These are phyloP conservation scores for Nothoprocta pentlandii DNA, from an alignment of 2,113 vertebrate species.

Conservation along the genomic window DNA sequence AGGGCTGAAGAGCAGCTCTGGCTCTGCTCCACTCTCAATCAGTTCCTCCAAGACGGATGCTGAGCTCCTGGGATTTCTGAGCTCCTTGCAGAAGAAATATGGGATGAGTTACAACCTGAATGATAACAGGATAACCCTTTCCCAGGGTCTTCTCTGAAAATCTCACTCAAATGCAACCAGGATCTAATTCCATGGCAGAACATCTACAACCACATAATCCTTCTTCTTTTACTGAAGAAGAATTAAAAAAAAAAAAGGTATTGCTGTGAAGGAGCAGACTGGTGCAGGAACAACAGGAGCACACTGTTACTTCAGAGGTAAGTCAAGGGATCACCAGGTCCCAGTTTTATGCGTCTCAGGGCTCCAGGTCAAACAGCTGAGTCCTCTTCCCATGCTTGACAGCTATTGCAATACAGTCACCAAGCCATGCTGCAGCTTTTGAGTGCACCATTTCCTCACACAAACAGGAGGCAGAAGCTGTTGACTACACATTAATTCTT, in stretches of 20 bases:
- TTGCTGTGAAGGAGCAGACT: background rate
- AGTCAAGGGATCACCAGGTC: background rate
- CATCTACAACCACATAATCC: background rate
- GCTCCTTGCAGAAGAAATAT: slow-evolving; percentile 31
- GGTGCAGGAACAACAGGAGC: background rate
- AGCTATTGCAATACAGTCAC: background rate
- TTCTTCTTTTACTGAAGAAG: background rate
- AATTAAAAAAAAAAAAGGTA: background rate
- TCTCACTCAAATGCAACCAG: background rate
- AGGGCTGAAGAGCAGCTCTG: background rate
- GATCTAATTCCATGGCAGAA: background rate
- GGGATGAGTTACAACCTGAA: slow-evolving; percentile 4
- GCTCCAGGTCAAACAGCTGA: fast-evolving
- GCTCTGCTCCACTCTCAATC: background rate
- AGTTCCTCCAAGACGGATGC: slow-evolving; percentile 14
- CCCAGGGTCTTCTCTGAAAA: slow-evolving; percentile 28
- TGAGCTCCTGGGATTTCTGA: slow-evolving; percentile 32
- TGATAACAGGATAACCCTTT: background rate
- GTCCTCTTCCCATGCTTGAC: background rate
- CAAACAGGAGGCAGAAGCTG: background rate
- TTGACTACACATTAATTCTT: background rate
- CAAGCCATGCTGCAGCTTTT: fast-evolving
- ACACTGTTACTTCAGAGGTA: background rate
- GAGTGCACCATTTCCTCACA: background rate
- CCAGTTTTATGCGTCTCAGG: background rate